Conservation (phyloP, 2,113 vertebrate genomes). For the Mirounga angustirostris region DNA sequence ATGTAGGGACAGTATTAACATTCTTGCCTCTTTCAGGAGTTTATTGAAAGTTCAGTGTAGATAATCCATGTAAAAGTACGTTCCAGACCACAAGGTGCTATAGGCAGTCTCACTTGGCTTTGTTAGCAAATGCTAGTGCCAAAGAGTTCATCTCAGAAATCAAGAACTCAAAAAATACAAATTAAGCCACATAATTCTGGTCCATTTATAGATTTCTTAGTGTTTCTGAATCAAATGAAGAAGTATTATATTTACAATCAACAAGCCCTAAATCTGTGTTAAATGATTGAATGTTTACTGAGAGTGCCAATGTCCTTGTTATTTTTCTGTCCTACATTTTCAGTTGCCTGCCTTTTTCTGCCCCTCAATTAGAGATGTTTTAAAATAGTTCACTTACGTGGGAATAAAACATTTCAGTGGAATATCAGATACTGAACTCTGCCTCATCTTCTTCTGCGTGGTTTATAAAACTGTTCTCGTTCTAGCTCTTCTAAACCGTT, state of each 20-base stretch:
- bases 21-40: background rate
- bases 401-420: background rate
- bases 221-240: background rate
- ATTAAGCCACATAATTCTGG: background rate
- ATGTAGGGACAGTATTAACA: background rate
- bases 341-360: background rate
- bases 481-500: background rate
- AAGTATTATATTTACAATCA: background rate
- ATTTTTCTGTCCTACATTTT: background rate
- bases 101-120: background rate
- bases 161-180: background rate
- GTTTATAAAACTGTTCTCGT: background rate
- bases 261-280: background rate
- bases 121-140: background rate
- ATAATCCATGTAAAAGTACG: background rate
- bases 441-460: background rate
- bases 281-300: background rate
- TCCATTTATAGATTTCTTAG: background rate
- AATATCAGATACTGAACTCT: background rate
- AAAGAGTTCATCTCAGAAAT: background rate
- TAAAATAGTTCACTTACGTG: background rate
- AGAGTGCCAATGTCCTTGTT: background rate
- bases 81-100: background rate
- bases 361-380: background rate
- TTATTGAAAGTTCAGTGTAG: background rate